Conservation (phyloP, 2,797 vertebrate genomes). For the Cottoperca gobio region DNA sequence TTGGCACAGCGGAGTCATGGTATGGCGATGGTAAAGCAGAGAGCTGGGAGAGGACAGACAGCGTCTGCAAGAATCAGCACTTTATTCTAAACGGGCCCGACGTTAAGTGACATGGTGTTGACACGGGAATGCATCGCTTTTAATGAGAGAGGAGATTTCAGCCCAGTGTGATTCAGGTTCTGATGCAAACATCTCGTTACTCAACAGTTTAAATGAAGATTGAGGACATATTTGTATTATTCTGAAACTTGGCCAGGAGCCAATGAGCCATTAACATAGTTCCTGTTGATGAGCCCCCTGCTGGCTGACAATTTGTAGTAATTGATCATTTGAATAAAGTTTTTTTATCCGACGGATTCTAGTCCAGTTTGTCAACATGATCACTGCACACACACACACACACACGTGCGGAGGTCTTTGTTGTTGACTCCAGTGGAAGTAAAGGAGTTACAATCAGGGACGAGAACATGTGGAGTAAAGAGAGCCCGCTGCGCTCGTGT, state of each 20-base stretch:
- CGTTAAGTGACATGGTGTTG: no score
- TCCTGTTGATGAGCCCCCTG: slow-evolving; percentile 19
- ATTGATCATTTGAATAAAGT: slow-evolving; percentile 16
- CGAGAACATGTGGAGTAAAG: no score
- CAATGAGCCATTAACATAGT: background rate
- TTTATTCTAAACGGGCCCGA: background rate
- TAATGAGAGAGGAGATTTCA: background rate
- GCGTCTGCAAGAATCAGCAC: no score
- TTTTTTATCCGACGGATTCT: background rate
- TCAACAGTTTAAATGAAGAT: slow-evolving; percentile 1
- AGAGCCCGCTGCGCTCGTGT: no score
- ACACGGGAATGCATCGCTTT: background rate
- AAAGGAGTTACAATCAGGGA: no score
- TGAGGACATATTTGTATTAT: background rate
- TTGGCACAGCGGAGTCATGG: slow-evolving; percentile 59
- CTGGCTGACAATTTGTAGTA: background rate
- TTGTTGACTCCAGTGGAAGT: rapidly evolving
- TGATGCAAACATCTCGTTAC: background rate
- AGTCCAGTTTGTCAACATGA: background rate
- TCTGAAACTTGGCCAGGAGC: background rate
- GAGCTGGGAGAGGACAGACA: slow-evolving; percentile 14
- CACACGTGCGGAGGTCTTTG: background rate
- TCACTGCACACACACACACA: no score
- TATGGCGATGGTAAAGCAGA: slow-evolving; percentile 27
- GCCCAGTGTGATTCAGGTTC: background rate